Base-by-base conservation (phyloP, 2,888 invertebrate genomes). In the Pemphredon lugubris region DNA sequence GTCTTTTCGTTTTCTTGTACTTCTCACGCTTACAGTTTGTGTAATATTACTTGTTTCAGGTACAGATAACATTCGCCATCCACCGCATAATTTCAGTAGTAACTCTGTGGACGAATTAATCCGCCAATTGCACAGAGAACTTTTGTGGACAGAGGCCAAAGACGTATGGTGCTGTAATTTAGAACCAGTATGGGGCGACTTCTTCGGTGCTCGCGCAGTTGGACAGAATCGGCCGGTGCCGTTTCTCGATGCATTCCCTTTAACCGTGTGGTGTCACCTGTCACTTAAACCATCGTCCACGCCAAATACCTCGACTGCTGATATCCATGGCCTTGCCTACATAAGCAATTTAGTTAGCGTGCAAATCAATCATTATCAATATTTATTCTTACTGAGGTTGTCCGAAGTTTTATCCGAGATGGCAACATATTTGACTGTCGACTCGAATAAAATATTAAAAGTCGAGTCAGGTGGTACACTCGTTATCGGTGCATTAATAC, bases 131-230 rank as follows among this genome's bases (percentile, higher is more conserved):
- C 87, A 84, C 30, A 85, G 90, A 6, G 91, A 91, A 0, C 90
- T 93, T 20, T 84, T 96, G 57, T 97, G 97, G 96, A 94, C 94
- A 0, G 96, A 96, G 88, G 94, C 94, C n/a, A 93, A 96, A 77
- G 94, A 96, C 81, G 94, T 98, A 9, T 98, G 98, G 96, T 96
- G 96, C 88, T 93, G 96, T 11, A 93, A 94, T 81, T 92, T 96
- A 40, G 98, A 98, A 87, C 98, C 98, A 0, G 92, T 97, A 54
- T 98, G 98, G 97, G 94, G 95, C 9, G 98, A 98, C 90, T 98
- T 98, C 89, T 92, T 94, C 71, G 97, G 97, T 4, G 95, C 96
- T 0, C 92, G 95, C 23, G 95, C 96, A 0, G 92, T 93, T 21
- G 95, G 95, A 0, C 92, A 92, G 63, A 93, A 92, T 85, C 94